Evolutionary conservation across 2,888 invertebrate species (phyloP), one percentile per base, ranked within the genome.

Genomic region (Lasius platythorax): DNA sequence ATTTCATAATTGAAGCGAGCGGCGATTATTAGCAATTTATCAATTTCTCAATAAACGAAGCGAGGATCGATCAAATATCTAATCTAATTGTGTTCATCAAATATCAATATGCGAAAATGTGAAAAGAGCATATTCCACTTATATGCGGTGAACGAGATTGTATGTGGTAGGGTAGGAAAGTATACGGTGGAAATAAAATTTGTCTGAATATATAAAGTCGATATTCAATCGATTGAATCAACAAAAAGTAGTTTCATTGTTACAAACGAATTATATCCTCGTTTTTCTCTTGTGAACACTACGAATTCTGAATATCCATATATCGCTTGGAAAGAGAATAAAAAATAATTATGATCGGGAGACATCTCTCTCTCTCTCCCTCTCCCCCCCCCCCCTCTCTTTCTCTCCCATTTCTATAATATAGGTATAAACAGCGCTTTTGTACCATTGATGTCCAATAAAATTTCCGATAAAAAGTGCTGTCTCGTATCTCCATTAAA

Each of bases 231-330:
- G 37, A 79, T 61, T 72, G 33, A 61, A 33, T 46, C 33, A 37
- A 78, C 43, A 79, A 70, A 79, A 70, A 43, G 40, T 8, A 56
- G 12, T 72, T 61, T 28, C 28, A 72, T 46, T 5, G 37, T 72
- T 79, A 46, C 61, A 18, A 79, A 46, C 6, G 61, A 79, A 61
- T 72, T 79, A 79, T 37, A 70, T 61, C 12, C 37, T 79, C 61
- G 23, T 23, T 28, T 23, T 18, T 46, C 15, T 72, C 33, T 5
- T 30, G 12, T 23, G 43, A 18, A 72, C 5, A 18, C 15, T 40
- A 5, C 15, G 12, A 5, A 4, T 56, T 56, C 12, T 37, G 18
- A 40, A 76, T 76, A 74, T 12, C 8, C 40, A 33, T 33, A 50
- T 46, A 63, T 58, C 61, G 43, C 28, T 37, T 30, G 33, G 15